phyloP scores from a whole-genome alignment of 64 coral and sea anemone species.

The Montipora cactus region DNA sequence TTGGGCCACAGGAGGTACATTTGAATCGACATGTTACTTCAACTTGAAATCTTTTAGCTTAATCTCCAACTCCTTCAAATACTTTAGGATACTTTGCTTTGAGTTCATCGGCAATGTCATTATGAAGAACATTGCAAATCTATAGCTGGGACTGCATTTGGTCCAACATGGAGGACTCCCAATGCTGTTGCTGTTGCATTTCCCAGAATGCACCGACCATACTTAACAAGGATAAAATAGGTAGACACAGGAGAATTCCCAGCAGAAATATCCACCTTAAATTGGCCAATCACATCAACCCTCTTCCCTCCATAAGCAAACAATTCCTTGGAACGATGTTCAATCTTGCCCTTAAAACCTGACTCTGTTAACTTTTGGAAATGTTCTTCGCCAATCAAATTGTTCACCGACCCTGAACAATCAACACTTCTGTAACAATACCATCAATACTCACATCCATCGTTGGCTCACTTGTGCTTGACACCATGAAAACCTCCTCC shows the following conservation, averaged over 20 bases:
- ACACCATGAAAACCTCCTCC: not conserved
- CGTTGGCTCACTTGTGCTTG: slow-evolving; percentile 8
- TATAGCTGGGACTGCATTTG: not conserved
- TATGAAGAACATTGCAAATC: not conserved
- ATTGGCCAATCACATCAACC: slow-evolving; percentile 8
- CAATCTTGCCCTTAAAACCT: slow-evolving; percentile 18
- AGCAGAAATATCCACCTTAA: not conserved
- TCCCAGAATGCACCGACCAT: not conserved
- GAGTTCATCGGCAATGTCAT: not conserved
- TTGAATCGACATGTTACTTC: not conserved
- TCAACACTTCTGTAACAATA: slow-evolving; percentile 43
- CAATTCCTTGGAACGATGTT: slow-evolving; percentile 31
- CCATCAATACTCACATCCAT: slow-evolving; percentile 56
- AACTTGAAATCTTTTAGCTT: not conserved
- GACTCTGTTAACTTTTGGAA: slow-evolving; percentile 1
- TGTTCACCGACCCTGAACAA: slow-evolving; percentile 62
- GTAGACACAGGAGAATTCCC: not conserved
- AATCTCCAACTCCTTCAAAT: not conserved
- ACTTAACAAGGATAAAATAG: not conserved
- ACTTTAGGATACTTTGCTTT: not conserved
- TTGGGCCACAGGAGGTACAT: not conserved
- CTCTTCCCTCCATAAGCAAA: slow-evolving; percentile 32
- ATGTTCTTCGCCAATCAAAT: slow-evolving; percentile 53
- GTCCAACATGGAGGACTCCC: not conserved
- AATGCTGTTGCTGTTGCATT: not conserved